A percentile compares a stretch with the other conserved stretches of the same genome.
phyloP scores from a whole-genome alignment of 2,888 invertebrate genomes.

The Stenodema calcarata region DNA sequence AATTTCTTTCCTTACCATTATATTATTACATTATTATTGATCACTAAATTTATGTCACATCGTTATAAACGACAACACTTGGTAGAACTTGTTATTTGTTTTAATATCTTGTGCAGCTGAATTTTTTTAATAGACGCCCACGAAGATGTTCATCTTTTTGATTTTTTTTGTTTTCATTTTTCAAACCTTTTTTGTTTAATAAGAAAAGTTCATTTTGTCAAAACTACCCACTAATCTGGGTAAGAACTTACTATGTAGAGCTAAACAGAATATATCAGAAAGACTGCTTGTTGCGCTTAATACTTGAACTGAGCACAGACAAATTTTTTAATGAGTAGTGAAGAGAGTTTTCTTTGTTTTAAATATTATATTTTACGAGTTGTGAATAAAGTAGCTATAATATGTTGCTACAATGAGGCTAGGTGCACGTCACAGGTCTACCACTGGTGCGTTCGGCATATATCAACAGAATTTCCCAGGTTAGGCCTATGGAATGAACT shows the following conservation, averaged over 20 bases:
- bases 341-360: constrained; percentile 48
- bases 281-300: constrained; percentile 55
- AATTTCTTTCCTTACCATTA: constrained; percentile 52
- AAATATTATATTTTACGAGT: constrained; percentile 26
- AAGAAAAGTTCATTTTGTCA: constrained; percentile 48
- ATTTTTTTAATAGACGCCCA: constrained; percentile 25
- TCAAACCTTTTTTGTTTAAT: constrained; percentile 9
- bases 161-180: constrained; percentile 24
- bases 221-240: constrained; percentile 47
- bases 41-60: constrained; percentile 47
- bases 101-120: constrained; percentile 22
- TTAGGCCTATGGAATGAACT: background rate
- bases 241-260: constrained; percentile 39
- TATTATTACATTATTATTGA: constrained; percentile 48
- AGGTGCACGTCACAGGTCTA: constrained; percentile 4
- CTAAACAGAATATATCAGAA: constrained; percentile 54
- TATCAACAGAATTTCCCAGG: background rate
- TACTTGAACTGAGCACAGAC: constrained; percentile 55
- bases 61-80: constrained; percentile 26
- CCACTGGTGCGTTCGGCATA: background rate
- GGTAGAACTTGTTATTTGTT: background rate
- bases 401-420: constrained; percentile 7
- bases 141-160: constrained; percentile 23
- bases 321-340: constrained; percentile 47
- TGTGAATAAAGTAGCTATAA: constrained; percentile 9